A percentile compares a stretch with the other conserved stretches of the same genome.
phyloP scores from a whole-genome alignment of 2,113 vertebrate genomes.

The Zapornia atra region DNA sequence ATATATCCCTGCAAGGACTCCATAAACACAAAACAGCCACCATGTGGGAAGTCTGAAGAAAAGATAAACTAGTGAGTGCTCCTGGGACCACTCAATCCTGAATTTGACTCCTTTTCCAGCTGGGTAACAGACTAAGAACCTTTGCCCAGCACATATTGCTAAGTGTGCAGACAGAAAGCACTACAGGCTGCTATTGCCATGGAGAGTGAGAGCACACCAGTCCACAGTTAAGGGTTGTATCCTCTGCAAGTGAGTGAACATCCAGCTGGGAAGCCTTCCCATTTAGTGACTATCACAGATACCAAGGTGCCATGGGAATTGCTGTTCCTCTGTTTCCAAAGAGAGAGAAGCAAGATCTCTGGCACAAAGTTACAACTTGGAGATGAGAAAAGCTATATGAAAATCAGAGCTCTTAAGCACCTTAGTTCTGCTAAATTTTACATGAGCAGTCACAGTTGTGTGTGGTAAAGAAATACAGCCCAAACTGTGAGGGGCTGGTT shows the following conservation, averaged over 20 bases:
- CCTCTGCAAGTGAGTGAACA: neutral
- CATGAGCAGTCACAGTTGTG: neutral
- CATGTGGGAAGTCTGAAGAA: neutral
- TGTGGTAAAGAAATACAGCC: neutral
- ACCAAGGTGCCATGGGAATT: neutral
- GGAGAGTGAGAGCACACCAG: neutral
- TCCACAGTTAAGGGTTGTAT: neutral
- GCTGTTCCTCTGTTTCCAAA: neutral
- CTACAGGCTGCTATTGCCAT: fast-evolving
- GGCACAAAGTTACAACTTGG: neutral
- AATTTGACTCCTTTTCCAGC: neutral
- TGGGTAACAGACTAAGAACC: neutral
- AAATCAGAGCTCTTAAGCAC: neutral
- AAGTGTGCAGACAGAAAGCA: neutral
- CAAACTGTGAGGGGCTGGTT: fast-evolving
- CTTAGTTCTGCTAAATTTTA: neutral
- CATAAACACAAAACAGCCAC: neutral
- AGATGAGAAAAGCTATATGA: neutral
- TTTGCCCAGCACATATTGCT: neutral
- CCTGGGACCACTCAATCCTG: neutral
- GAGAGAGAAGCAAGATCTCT: neutral
- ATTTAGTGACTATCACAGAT: neutral
- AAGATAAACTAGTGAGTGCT: neutral
- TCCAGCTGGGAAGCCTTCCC: neutral
- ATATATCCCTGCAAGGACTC: neutral